Conservation (phyloP, 2,113 vertebrate species). For the Aegotheles bennettii region DNA sequence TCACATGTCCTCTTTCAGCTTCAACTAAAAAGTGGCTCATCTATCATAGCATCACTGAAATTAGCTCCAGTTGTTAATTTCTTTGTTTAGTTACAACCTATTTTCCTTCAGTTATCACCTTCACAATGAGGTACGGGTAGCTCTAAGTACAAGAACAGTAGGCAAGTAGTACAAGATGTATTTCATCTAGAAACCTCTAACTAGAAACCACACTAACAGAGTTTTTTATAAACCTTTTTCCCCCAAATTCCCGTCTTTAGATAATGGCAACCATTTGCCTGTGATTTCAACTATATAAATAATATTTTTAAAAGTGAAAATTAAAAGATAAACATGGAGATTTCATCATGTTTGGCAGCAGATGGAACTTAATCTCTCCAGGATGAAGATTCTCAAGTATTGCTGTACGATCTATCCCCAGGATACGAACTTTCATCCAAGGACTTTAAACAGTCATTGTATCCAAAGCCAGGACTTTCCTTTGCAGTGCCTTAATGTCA, state of each 20-base stretch:
- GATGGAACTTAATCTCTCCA: background rate
- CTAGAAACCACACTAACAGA: background rate
- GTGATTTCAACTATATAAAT: background rate
- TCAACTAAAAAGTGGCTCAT: background rate
- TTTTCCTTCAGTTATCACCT: background rate
- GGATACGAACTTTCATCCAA: background rate
- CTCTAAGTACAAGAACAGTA: background rate
- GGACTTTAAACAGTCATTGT: background rate
- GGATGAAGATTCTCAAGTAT: background rate
- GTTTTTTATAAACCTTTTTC: background rate
- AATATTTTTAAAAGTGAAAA: background rate
- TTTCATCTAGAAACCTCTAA: background rate
- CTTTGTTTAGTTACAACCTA: background rate
- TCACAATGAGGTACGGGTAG: background rate
- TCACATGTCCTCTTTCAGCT: background rate
- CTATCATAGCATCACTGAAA: background rate
- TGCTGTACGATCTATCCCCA: background rate
- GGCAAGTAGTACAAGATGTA: background rate
- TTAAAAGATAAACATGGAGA: background rate
- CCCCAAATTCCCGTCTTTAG: fast-evolving
- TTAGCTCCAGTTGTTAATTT: background rate
- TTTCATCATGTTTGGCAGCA: background rate
- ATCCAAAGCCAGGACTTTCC: background rate
- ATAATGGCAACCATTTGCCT: background rate
- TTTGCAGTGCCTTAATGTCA: background rate